Conservation (phyloP, 2,888 invertebrate genomes). For the Mylabris sibirica region DNA sequence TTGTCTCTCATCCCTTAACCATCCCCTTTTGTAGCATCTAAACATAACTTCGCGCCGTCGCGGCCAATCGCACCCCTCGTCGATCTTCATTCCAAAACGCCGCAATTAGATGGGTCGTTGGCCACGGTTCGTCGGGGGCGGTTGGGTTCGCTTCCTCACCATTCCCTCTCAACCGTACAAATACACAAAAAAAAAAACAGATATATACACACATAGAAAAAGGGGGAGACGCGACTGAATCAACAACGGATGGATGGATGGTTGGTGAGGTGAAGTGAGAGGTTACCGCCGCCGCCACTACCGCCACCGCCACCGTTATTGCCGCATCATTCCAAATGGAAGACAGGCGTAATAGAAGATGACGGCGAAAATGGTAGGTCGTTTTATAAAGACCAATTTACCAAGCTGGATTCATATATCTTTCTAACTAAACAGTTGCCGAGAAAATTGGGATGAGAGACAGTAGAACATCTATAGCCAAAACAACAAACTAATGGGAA, state of each 20-base stretch:
- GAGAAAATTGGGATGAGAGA: background rate
- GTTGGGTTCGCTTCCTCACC: slow-evolving; percentile 18
- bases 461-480: background rate
- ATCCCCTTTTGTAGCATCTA: background rate
- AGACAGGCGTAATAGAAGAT: slow-evolving; percentile 56
- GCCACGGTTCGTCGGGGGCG: slow-evolving; percentile 58
- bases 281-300: background rate
- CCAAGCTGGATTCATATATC: slow-evolving; percentile 44
- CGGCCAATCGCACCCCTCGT: slow-evolving; percentile 71
- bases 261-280: slow-evolving; percentile 12
- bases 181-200: slow-evolving; percentile 8
- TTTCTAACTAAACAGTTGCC: slow-evolving; percentile 24
- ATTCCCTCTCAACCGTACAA: background rate
- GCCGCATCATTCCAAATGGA: slow-evolving; percentile 53
- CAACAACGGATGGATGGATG: slow-evolving; percentile 8
- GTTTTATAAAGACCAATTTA: slow-evolving; percentile 50
- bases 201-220: background rate
- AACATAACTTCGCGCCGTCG: slow-evolving; percentile 58
- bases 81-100: slow-evolving; percentile 73
- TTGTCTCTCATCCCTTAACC: slow-evolving; percentile 42
- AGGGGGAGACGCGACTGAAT: background rate
- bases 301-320: slow-evolving; percentile 30
- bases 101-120: slow-evolving; percentile 77
- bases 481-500: too few relatives aligned
- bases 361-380: slow-evolving; percentile 53